Base-by-base conservation (phyloP, 2,797 vertebrate genomes). In the Mastacembelus armatus region DNA sequence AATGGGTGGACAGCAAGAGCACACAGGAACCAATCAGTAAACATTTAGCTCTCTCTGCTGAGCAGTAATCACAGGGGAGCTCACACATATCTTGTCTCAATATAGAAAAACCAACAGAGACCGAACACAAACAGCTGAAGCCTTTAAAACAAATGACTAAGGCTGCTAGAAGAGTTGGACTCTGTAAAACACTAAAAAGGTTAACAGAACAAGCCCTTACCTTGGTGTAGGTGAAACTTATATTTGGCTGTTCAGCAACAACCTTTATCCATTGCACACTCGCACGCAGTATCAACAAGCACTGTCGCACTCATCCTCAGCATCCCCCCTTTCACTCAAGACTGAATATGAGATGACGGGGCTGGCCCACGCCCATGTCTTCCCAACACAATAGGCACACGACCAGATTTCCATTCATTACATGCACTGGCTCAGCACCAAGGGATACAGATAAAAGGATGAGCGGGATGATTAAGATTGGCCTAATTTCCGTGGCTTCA, bases 311-410 rank as follows among this genome's bases (percentile, higher is more conserved):
- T 84, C 47, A 54, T 2, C 48, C 83, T 84, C 79, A 80, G 81
- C 85, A 85, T 86, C 91, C 89, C 88, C 87, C 83, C 74, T 83
- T n/a, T 68, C 65, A 86, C 83, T 68, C 67, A 12, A 35, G 68
- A 66, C 80, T 91, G 88, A 93, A 93, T 94, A 90, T 92, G 92
- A 85, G 71, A 95, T 91, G 89, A 93, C 88, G 77, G 84, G 90
- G 83, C 22, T 52, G 81, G 90, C 60, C 83, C 55, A 92, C 84
- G 89, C 92, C 91, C 91, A 86, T 86, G 70, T 74, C 74, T 70
- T 72, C 74, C 71, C 83, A 43, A 85, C 90, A 93, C 89, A 91
- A 89, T 84, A 67, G 88, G 72, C 66, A 66, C 69, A 44, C 60
- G 15, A 65, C 71, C 54, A 47, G 40, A 77, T 79, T 83, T 73